phyloP scores from a whole-genome alignment of 2,113 vertebrate genomes.

The Gymnogyps californianus region DNA sequence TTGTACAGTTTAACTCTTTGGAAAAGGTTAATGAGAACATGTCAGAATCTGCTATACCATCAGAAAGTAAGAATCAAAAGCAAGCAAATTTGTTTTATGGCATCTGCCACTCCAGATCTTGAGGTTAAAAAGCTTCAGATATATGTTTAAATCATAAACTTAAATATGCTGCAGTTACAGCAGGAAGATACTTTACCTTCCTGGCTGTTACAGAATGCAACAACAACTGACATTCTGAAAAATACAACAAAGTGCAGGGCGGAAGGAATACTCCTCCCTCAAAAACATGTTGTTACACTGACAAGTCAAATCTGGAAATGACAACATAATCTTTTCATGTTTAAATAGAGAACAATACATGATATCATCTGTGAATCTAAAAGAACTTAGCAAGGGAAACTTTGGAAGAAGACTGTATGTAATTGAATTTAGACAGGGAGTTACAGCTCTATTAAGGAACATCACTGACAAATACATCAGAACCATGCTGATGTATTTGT shows the following conservation, averaged over 20 bases:
- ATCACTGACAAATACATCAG: not conserved
- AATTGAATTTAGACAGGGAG: not conserved
- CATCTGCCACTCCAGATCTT: conserved; percentile 64
- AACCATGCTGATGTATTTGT: not conserved
- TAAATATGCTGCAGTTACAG: conserved; percentile 41
- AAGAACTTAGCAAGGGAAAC: conserved; percentile 12
- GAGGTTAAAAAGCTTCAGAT: conserved; percentile 61
- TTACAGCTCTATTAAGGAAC: not conserved
- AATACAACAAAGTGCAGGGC: conserved; percentile 42
- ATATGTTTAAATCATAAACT: conserved; percentile 54
- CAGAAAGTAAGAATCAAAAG: conserved; percentile 46
- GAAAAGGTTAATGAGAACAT: conserved; percentile 69
- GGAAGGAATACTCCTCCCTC: conserved; percentile 33
- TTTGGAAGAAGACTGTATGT: not conserved
- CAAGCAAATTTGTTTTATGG: conserved; percentile 49
- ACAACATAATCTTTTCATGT: conserved; percentile 53
- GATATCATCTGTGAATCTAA: conserved; percentile 50
- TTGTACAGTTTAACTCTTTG: conserved; percentile 56
- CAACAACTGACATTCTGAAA: conserved; percentile 57
- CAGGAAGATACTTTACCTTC: conserved; percentile 52
- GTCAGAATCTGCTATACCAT: conserved; percentile 61
- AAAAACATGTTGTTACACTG: conserved; percentile 51
- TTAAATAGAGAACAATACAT: conserved; percentile 61
- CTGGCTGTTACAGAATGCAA: conserved; percentile 41
- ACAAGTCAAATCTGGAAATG: conserved; percentile 56